Percentiles rank a stretch among this genome's conserved stretches.
Conservation (phyloP, 2,888 invertebrate genomes). For the Ichneumon xanthorius region DNA sequence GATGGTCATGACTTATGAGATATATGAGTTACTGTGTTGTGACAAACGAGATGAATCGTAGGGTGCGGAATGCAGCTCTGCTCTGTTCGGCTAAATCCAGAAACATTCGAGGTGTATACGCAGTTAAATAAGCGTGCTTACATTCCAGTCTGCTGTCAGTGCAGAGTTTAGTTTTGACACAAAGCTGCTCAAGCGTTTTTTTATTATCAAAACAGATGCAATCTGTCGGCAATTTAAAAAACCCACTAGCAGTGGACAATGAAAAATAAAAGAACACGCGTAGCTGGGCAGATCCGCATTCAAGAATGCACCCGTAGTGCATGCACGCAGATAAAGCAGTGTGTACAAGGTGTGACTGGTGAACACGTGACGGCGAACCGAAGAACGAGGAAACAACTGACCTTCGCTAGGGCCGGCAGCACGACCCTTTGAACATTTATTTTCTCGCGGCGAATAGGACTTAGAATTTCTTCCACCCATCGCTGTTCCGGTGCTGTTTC, state of each 20-base stretch:
- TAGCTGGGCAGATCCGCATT: no score
- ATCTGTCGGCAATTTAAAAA: no score
- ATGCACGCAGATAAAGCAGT: background rate
- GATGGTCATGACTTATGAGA: background rate
- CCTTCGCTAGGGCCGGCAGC: slow-evolving; percentile 51
- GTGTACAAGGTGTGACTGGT: background rate
- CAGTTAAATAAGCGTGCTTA: no score
- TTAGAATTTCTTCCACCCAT: slow-evolving; percentile 77
- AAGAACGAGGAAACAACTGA: slow-evolving; percentile 25
- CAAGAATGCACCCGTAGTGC: background rate
- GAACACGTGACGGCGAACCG: slow-evolving; percentile 9
- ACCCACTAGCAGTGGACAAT: no score
- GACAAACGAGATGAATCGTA: background rate
- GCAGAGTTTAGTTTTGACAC: no score
- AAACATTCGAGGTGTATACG: no score
- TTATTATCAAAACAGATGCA: no score
- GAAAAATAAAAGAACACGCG: background rate
- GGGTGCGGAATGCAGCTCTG: no score
- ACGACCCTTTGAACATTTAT: slow-evolving; percentile 69
- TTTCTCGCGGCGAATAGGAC: slow-evolving; percentile 75
- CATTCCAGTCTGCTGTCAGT: no score
- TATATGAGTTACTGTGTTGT: no score
- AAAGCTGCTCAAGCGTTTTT: no score
- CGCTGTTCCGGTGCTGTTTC: slow-evolving; percentile 4
- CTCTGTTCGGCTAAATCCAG: no score